Evolutionary conservation across 2,113 vertebrate species (phyloP).

Genomic region (Machaerirhynchus nigripectus): DNA sequence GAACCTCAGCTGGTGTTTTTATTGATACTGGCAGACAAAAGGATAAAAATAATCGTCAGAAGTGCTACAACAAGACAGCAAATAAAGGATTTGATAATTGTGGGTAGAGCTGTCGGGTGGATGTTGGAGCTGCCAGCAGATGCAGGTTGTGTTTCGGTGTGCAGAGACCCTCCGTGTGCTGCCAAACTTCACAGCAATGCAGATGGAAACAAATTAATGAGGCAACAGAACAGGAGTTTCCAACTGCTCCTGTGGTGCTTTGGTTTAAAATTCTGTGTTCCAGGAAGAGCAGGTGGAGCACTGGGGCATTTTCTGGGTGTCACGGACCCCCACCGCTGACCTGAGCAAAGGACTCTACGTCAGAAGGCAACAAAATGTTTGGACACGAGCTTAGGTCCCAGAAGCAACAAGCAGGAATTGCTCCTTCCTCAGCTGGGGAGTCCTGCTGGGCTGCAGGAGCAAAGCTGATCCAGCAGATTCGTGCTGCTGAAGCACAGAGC

Average conservation of each 20-base stretch:
- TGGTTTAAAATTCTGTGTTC: not conserved
- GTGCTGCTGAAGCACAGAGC: not conserved
- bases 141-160: rapidly evolving
- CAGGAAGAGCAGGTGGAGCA: not conserved
- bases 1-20: not conserved
- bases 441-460: not conserved
- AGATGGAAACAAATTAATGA: not conserved
- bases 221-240: not conserved
- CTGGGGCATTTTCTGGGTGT: rapidly evolving
- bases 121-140: not conserved
- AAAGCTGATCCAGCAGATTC: not conserved
- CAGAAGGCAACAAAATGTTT: not conserved
- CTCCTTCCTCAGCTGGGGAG: not conserved
- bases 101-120: not conserved
- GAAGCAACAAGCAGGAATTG: not conserved
- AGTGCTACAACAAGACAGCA: not conserved
- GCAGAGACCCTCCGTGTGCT: not conserved
- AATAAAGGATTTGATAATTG: not conserved
- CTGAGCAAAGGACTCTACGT: not conserved
- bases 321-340: not conserved
- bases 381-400: not conserved
- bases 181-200: not conserved
- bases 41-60: slow-evolving; percentile 14
- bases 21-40: slow-evolving; percentile 29
- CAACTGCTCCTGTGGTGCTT: not conserved